Evolutionary conservation across 1,140 invertebrate species (phyloP).

Genomic region (Drosophila nasuta): DNA sequence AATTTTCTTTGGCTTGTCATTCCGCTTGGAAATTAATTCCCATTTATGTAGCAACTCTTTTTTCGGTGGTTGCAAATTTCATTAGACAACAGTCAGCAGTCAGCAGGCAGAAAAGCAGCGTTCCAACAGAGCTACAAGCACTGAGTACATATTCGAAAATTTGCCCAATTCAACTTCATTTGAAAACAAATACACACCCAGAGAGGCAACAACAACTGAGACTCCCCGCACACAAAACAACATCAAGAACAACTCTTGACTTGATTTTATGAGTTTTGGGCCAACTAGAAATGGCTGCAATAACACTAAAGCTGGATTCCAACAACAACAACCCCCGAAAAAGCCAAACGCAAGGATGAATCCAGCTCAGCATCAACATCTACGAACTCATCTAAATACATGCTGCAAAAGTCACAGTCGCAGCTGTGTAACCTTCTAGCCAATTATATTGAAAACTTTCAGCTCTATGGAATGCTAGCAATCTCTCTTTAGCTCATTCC

Average conservation of each 20-base stretch:
- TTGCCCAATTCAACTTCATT: slow-evolving; percentile 41
- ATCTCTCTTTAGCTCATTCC: not conserved
- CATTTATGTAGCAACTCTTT: slow-evolving; percentile 70
- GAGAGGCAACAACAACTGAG: slow-evolving; percentile 15
- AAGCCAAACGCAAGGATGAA: slow-evolving; percentile 30
- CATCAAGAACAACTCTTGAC: slow-evolving; percentile 63
- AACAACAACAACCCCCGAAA: slow-evolving; percentile 14
- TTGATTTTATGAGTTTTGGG: slow-evolving; percentile 78
- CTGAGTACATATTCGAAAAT: not conserved
- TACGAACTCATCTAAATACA: slow-evolving; percentile 8
- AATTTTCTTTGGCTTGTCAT: slow-evolving; percentile 57
- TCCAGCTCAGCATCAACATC: slow-evolving; percentile 19
- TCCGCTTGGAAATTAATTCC: slow-evolving; percentile 71
- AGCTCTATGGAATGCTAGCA: slow-evolving; percentile 13
- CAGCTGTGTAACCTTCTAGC: slow-evolving; percentile 48
- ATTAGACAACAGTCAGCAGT: slow-evolving; percentile 50
- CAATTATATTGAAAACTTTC: slow-evolving; percentile 79
- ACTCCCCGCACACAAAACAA: slow-evolving; percentile 20
- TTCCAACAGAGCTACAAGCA: not conserved
- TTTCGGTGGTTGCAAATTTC: slow-evolving; percentile 78
- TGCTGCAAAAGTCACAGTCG: slow-evolving; percentile 19
- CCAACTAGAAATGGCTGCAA: slow-evolving; percentile 75
- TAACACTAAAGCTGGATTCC: slow-evolving; percentile 68
- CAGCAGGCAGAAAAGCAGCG: not conserved
- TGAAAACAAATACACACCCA: slow-evolving; percentile 35